Percentiles rank a stretch among this genome's conserved stretches.
phyloP scores from a whole-genome alignment of 2,113 vertebrate genomes.

The Lathamus discolor region DNA sequence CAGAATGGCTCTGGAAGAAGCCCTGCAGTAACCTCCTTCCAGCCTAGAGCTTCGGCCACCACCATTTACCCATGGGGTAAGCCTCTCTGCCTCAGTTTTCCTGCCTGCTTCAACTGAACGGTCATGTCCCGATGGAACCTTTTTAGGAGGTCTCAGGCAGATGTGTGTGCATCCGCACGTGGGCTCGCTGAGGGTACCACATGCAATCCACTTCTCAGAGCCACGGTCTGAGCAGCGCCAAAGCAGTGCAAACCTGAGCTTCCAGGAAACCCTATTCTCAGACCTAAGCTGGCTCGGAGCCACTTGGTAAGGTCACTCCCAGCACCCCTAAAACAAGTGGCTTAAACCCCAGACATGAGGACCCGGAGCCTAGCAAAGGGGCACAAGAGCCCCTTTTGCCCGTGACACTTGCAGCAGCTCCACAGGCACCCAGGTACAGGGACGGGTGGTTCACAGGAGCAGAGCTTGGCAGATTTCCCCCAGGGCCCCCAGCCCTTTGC shows the following conservation, averaged over 20 bases:
- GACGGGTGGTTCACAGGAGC: neutral
- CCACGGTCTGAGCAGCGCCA: neutral
- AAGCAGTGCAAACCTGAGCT: neutral
- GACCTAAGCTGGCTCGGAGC: neutral
- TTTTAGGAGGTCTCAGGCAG: neutral
- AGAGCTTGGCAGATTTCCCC: neutral
- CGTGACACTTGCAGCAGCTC: neutral
- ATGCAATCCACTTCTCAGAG: neutral
- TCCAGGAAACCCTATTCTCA: neutral
- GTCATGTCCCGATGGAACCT: neutral
- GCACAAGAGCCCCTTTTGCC: neutral
- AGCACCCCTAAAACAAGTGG: neutral
- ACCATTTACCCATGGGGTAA: neutral
- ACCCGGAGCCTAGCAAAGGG: neutral
- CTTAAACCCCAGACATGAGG: neutral
- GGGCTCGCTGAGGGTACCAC: neutral
- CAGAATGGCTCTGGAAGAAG: neutral
- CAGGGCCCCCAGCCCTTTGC: constrained; percentile 13
- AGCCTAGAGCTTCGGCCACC: neutral
- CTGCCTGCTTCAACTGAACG: neutral
- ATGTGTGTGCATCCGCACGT: accelerated
- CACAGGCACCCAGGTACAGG: neutral
- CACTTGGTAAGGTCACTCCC: neutral
- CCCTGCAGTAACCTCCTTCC: neutral
- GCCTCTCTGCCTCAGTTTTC: neutral